Percentiles rank a stretch among this genome's conserved stretches.
phyloP scores from a whole-genome alignment of 1,140 invertebrate genomes.

The Pteromalus puparum region DNA sequence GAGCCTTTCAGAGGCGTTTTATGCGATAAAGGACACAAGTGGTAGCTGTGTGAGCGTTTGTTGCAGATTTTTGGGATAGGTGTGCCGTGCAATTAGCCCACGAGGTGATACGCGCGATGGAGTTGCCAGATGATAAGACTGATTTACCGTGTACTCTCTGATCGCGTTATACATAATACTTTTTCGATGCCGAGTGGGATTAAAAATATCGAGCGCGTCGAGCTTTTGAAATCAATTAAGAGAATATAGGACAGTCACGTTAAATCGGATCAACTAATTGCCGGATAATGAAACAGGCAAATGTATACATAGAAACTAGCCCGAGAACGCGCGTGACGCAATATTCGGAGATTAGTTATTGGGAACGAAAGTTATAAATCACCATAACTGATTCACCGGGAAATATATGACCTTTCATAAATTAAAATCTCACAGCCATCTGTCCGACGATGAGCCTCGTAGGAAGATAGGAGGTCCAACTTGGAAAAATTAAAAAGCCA shows the following conservation, averaged over 20 bases:
- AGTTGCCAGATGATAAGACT: no score
- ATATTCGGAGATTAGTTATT: slow-evolving; percentile 4
- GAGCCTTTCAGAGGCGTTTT: background rate
- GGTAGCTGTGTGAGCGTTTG: background rate
- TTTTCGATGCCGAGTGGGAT: no score
- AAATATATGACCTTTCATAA: slow-evolving; percentile 45
- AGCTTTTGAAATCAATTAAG: background rate
- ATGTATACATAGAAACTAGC: background rate
- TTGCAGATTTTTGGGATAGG: no score
- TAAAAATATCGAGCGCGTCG: no score
- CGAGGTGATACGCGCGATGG: no score
- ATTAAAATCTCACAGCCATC: slow-evolving; percentile 43
- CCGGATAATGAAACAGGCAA: slow-evolving; percentile 18
- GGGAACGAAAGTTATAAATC: slow-evolving; percentile 38
- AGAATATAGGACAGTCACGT: slow-evolving; percentile 9
- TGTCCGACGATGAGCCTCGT: background rate
- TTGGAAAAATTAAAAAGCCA: slow-evolving; percentile 43
- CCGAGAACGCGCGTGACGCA: slow-evolving; percentile 10
- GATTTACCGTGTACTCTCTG: no score
- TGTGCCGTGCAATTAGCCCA: no score
- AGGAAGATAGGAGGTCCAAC: background rate
- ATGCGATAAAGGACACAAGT: background rate
- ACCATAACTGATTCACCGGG: slow-evolving; percentile 15
- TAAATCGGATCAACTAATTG: slow-evolving; percentile 7
- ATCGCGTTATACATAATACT: no score